Percentiles rank a stretch among this genome's conserved stretches.
phyloP scores from a whole-genome alignment of 2,113 vertebrate species.

The Camelus dromedarius region DNA sequence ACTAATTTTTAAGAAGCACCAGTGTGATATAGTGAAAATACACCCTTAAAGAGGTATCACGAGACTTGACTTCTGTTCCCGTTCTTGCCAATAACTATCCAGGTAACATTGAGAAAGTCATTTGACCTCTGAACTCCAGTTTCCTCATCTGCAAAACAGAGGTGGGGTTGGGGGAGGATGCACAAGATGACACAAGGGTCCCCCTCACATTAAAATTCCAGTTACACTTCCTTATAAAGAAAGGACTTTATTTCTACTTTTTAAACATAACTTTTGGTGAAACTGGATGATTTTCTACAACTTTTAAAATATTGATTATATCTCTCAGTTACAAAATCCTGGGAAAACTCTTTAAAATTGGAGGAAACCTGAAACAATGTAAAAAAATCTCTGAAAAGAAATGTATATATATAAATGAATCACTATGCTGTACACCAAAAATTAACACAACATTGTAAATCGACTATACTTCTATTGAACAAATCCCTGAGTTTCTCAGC shows the following conservation, averaged over 20 bases:
- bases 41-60: neutral
- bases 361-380: neutral
- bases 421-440: too few species aligned
- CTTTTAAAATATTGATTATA: neutral
- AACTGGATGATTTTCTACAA: neutral
- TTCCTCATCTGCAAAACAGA: neutral
- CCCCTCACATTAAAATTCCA: neutral
- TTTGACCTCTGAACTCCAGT: neutral
- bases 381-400: neutral
- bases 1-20: constrained; percentile 60
- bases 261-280: neutral
- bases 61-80: neutral
- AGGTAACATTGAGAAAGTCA: neutral
- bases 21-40: neutral
- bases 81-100: neutral
- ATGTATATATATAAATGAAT: too few species aligned
- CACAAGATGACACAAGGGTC: neutral
- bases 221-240: neutral
- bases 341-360: neutral
- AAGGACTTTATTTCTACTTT: neutral
- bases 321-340: neutral
- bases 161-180: neutral
- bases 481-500: neutral
- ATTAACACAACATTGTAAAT: too few species aligned
- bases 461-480: too few species aligned